Base-by-base conservation (phyloP, 2,797 vertebrate genomes). In the Esox masquinongy region DNA sequence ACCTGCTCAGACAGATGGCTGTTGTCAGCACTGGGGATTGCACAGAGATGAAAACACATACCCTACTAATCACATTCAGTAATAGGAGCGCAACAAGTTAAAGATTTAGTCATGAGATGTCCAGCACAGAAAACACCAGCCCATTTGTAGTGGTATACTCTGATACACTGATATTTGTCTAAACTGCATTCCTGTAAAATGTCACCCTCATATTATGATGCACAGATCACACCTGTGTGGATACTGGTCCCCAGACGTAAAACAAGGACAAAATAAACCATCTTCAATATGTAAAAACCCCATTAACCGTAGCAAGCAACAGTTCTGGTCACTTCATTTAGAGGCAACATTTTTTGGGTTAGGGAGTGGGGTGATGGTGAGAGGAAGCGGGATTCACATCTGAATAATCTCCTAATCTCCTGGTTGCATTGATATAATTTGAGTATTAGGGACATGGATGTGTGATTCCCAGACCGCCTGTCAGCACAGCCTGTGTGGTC, bases 401-500 rank as follows among this genome's bases (percentile, higher is more conserved):
- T 50, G 5, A 66, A 75, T 76, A 77, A 74, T 80, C 79, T 82
- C 69, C 68, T 89, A 87, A 90, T 90, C 88, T 77, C 53, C 61
- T 22, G 75, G 83, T 79, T 79, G 79, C 80, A 83, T 78, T 85
- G 83, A 88, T 86, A 89, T 87, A 80, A 87, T 84, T 82, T 86
- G 81, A 82, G 74, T 26, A 56, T 26, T 61, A 26, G 56, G 76
- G 78, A 43, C 80, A 85, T 80, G 73, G 77, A 66, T n/a, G 78
- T 82, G 49, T 34, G 68, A 75, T 75, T 71, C 67, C 24, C 22
- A 24, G 56, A 22, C 56, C 11, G 56, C 56, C 56, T 61, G 56
- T 61, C 56, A 24, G 56, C 22, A 11, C n/a, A 61, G 56, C 24
- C 56, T 61, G 53, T 59, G 53, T n/a, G 56, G 56, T 2, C 56